Conservation (phyloP, 1,140 invertebrate genomes). For the Camponotus vicinus region DNA sequence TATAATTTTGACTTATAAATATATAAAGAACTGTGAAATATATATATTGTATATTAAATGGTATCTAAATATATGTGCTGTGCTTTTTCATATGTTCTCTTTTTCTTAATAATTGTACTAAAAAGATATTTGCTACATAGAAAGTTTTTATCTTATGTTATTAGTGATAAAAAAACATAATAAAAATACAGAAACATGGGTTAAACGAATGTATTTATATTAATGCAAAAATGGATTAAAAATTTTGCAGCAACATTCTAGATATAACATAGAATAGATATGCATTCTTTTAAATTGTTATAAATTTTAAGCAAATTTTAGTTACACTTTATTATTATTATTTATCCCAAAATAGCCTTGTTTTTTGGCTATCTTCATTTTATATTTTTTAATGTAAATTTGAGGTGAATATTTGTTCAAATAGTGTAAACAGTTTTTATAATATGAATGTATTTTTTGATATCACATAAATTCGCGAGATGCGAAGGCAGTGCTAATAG, state of each 20-base stretch:
- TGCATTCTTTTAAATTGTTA: constrained; percentile 9
- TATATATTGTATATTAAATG: constrained; percentile 8
- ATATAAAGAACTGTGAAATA: too few relatives aligned
- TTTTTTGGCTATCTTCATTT: constrained; percentile 1
- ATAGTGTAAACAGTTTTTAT: constrained; percentile 22
- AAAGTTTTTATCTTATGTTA: constrained; percentile 9
- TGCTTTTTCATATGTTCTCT: constrained; percentile 11
- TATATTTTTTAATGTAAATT: constrained; percentile 30
- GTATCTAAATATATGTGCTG: constrained; percentile 16
- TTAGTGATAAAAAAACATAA: background rate
- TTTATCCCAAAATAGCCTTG: constrained; percentile 9
- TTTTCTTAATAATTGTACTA: background rate
- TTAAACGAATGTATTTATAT: constrained; percentile 9
- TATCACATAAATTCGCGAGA: constrained; percentile 62
- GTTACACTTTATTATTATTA: background rate
- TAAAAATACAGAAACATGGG: background rate
- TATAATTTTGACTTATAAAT: constrained; percentile 9
- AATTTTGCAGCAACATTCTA: constrained; percentile 9
- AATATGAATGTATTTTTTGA: constrained; percentile 37
- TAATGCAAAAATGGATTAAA: background rate
- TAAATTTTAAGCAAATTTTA: background rate
- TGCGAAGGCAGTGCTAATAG: constrained; percentile 66
- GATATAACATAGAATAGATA: background rate
- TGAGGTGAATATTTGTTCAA: background rate
- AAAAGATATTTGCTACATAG: background rate